A percentile compares a stretch with the other conserved stretches of the same genome.
Evolutionary conservation across 2,797 vertebrate genomes (phyloP).

Genomic region (Apogon hyalosoma): DNA sequence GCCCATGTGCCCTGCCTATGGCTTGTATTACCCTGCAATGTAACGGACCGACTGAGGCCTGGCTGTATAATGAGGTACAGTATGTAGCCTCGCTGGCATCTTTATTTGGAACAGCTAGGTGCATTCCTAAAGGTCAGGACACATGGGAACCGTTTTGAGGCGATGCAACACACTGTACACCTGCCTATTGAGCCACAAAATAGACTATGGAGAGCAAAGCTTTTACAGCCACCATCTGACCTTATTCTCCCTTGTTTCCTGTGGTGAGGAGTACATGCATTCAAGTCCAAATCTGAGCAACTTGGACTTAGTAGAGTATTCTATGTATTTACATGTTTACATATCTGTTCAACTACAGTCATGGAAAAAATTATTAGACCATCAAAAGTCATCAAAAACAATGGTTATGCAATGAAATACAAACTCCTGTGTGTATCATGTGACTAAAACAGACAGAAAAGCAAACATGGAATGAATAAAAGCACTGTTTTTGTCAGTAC

Average conservation of each 20-base stretch:
- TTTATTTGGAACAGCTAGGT: constrained; percentile 70
- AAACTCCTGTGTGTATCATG: too few relatives aligned
- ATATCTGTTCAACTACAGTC: too few relatives aligned
- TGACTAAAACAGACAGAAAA: too few relatives aligned
- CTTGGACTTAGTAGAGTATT: too few relatives aligned
- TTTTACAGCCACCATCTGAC: neutral
- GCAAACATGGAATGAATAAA: too few relatives aligned
- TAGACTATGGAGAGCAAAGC: neutral
- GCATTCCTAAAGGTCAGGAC: constrained; percentile 62
- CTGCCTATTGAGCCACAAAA: neutral
- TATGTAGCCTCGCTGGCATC: constrained; percentile 61
- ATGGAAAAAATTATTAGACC: too few relatives aligned
- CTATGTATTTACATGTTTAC: too few relatives aligned
- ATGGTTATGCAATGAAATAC: too few relatives aligned
- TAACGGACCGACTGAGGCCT: constrained; percentile 53
- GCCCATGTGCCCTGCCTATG: constrained; percentile 71
- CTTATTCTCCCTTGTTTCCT: neutral
- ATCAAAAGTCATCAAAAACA: too few relatives aligned
- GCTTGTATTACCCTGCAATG: constrained; percentile 75
- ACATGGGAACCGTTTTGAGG: constrained; percentile 35
- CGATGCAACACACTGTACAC: neutral
- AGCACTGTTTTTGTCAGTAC: too few relatives aligned
- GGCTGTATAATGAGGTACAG: constrained; percentile 63
- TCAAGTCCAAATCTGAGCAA: too few relatives aligned
- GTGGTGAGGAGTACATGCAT: too few relatives aligned